Base-by-base conservation (phyloP, 2,888 invertebrate genomes). In the Acanthosoma haemorrhoidale region DNA sequence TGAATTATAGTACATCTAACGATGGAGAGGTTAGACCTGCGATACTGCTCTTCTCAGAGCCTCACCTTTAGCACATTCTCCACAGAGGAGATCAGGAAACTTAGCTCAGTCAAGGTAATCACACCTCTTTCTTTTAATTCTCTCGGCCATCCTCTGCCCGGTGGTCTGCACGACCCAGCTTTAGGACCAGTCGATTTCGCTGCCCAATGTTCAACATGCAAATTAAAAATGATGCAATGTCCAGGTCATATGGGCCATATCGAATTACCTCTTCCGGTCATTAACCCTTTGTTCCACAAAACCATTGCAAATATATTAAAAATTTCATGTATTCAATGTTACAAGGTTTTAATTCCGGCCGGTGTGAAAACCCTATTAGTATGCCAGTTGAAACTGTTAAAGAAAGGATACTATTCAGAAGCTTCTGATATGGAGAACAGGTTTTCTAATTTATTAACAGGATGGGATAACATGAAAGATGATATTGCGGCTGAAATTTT, bases 221-320 rank as follows among this genome's bases (percentile, higher is more conserved):
- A 85, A 9, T 84, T 86, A 74, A 84, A 83, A 16, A 79, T 85
- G 57, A 78, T 84, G 6, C 82, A 85, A 73, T 97, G 97, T 78
- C 87, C 90, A 0, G 99, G 99, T 0, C 99, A 99, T 81, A 89
- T 94, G 80, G 98, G 98, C 0, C 94, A 96, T 78, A 95, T 99
- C 73, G 90, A 91, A 75, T 82, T 99, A 1, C 92, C 94, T 0
- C 81, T 96, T 11, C 88, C 94, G 0, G 91, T 94, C 0, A 88
- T 92, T 70, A 97, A 98, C 83, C 97, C 98, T 0, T 78, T 98
- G 59, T 94, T 94, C 77, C 88, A 91, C 73, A 88, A 88, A 77
- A 84, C 86, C 32, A 82, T 96, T 16, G 85, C 84, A 69, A 84
- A 83, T 1, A 79, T 94, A 8, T 82, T 93, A 64, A 84, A 86